Evolutionary conservation across 2,113 vertebrate species (phyloP).

Genomic region (Anser cygnoides): DNA sequence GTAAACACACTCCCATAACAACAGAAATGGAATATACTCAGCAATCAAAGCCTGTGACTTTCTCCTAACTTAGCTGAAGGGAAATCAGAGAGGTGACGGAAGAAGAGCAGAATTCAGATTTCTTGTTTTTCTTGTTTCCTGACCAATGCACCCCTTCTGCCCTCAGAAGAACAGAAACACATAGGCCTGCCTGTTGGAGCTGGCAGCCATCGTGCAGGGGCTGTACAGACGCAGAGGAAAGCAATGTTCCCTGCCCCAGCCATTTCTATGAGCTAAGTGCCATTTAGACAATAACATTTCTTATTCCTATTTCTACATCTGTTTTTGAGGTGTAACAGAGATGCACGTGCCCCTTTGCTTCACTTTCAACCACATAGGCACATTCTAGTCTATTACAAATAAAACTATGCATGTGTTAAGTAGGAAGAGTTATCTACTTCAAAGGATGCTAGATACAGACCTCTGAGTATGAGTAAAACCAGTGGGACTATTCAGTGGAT

Average conservation of each 20-base stretch:
- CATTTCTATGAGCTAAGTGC: not conserved
- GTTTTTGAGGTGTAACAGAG: not conserved
- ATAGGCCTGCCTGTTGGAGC: not conserved
- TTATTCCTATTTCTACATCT: not conserved
- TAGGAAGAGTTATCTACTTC: not conserved
- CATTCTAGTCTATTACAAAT: not conserved
- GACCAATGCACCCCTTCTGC: not conserved
- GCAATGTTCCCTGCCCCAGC: not conserved
- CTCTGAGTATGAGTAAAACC: not conserved
- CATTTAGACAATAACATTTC: not conserved
- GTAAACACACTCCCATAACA: not conserved
- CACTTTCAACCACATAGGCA: not conserved
- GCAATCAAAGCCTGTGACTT: not conserved
- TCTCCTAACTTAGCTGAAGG: not conserved
- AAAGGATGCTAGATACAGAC: not conserved
- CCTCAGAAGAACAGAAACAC: rapidly evolving
- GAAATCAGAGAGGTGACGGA: not conserved
- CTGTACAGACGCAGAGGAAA: not conserved
- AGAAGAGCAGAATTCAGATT: not conserved
- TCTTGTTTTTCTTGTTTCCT: not conserved
- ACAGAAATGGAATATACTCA: not conserved
- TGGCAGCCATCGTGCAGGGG: rapidly evolving
- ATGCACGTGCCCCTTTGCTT: not conserved
- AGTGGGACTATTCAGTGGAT: not conserved
- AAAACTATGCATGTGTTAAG: not conserved